Evolutionary conservation across 30 jellyfish, hydroid and myxozoan species (phyloP).

Genomic region (Cassiopea xamachana): DNA sequence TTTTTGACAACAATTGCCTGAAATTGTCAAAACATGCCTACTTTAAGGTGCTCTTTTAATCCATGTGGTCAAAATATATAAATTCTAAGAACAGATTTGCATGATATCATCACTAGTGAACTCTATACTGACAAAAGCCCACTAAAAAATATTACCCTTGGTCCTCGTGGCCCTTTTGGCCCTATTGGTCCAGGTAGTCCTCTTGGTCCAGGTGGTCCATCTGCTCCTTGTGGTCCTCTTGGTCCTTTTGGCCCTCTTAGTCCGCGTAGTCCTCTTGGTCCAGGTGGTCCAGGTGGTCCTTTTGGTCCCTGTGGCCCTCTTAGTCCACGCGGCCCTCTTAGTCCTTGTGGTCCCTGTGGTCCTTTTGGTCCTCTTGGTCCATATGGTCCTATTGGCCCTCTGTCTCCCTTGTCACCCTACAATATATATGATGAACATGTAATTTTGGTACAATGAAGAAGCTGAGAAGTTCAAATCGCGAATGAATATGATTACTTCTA

Average conservation of each 20-base stretch:
- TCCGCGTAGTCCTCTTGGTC: conserved; percentile 39
- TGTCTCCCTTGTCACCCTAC: neutral
- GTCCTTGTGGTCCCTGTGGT: conserved; percentile 26
- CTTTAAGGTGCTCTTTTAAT: no score
- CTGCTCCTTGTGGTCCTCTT: neutral
- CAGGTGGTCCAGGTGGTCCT: neutral
- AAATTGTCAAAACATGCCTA: no score
- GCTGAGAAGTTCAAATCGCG: no score
- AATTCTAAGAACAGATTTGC: no score
- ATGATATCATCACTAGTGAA: no score
- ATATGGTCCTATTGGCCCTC: conserved; percentile 26
- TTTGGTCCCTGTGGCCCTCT: conserved; percentile 4
- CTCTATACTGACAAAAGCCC: neutral
- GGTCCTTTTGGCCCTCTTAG: conserved; percentile 40
- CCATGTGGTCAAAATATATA: no score
- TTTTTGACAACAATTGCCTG: no score
- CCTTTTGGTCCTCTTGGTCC: conserved; percentile 51
- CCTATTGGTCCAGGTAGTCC: conserved; percentile 29
- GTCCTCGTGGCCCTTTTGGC: conserved; percentile 37
- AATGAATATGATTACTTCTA: no score
- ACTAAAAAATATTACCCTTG: neutral
- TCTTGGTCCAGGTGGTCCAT: conserved; percentile 26
- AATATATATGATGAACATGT: no score
- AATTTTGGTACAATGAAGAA: no score
- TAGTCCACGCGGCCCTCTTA: conserved; percentile 46